These are phyloP conservation scores for Habrosyne pyritoides DNA, from an alignment of 2,888 invertebrate genomes.

Conservation along the genomic window DNA sequence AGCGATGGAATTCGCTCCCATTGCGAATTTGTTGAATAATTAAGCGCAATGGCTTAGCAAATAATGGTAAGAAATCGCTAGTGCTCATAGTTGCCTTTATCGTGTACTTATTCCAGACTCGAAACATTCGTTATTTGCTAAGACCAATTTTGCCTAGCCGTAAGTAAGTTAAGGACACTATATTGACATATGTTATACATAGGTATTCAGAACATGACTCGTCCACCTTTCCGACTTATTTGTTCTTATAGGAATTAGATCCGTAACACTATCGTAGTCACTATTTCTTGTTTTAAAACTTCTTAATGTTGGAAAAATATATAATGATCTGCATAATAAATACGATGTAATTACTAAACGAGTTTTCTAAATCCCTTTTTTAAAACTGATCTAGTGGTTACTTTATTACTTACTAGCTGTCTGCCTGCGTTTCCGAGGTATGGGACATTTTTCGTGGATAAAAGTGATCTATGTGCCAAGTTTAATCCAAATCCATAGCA, in stretches of 20 bases:
- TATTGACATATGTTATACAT: background rate
- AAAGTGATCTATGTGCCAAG: too few relatives aligned
- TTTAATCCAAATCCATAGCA: too few relatives aligned
- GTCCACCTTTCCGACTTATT: background rate
- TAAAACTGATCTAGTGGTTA: background rate
- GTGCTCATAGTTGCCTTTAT: background rate
- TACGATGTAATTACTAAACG: constrained; percentile 1
- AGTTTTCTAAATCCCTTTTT: constrained; percentile 4
- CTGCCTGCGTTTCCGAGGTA: too few relatives aligned
- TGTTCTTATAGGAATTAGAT: background rate
- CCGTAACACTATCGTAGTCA: background rate
- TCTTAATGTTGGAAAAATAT: constrained; percentile 1
- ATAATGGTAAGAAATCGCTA: background rate
- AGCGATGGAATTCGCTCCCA: background rate
- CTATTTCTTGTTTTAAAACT: constrained; percentile 2
- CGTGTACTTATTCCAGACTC: background rate
- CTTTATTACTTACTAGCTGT: background rate
- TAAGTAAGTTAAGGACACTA: background rate
- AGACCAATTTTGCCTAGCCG: background rate
- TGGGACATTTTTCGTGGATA: too few relatives aligned
- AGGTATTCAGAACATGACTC: background rate
- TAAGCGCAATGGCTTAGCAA: background rate
- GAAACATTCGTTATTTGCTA: constrained; percentile 4
- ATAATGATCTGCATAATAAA: constrained; percentile 5
- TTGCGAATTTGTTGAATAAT: background rate